Evolutionary conservation across 2,888 invertebrate genomes (phyloP).

Genomic region (Aleiodes testaceus): DNA sequence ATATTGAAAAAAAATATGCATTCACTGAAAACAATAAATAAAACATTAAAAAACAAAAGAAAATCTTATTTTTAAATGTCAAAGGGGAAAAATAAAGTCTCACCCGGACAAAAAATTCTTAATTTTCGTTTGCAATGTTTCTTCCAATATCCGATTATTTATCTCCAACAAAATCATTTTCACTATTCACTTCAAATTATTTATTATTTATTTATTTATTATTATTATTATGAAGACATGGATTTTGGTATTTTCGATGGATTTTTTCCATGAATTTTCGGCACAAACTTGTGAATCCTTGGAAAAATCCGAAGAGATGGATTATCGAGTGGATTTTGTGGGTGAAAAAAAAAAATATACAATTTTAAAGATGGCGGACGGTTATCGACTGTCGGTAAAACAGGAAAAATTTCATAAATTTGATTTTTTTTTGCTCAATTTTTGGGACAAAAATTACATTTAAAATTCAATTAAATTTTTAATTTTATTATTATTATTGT

Average conservation of each 20-base stretch:
- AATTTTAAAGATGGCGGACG: slow-evolving; percentile 20
- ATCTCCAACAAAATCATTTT: slow-evolving; percentile 97
- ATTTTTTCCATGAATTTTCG: slow-evolving; percentile 63
- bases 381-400: background rate
- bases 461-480: no score
- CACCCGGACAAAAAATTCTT: slow-evolving; percentile 97
- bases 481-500: no score
- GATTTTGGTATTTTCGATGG: slow-evolving; percentile 54
- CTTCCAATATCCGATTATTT: slow-evolving; percentile 99
- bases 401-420: background rate
- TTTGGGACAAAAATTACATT: no score
- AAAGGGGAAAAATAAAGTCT: slow-evolving; percentile 73
- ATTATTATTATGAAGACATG: slow-evolving; percentile 47
- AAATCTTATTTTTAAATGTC: no score
- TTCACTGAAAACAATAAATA: background rate
- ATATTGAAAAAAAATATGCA: background rate
- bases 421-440: no score
- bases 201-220: slow-evolving; percentile 54
- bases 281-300: slow-evolving; percentile 12
- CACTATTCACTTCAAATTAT: slow-evolving; percentile 53
- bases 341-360: background rate
- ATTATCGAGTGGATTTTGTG: slow-evolving; percentile 27
- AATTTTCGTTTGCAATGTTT: slow-evolving; percentile 95
- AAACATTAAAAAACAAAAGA: background rate
- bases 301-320: background rate